Evolutionary conservation across 1,140 invertebrate genomes (phyloP), one percentile per base, ranked within the genome.

Genomic region (Palaemon carinicauda): DNA sequence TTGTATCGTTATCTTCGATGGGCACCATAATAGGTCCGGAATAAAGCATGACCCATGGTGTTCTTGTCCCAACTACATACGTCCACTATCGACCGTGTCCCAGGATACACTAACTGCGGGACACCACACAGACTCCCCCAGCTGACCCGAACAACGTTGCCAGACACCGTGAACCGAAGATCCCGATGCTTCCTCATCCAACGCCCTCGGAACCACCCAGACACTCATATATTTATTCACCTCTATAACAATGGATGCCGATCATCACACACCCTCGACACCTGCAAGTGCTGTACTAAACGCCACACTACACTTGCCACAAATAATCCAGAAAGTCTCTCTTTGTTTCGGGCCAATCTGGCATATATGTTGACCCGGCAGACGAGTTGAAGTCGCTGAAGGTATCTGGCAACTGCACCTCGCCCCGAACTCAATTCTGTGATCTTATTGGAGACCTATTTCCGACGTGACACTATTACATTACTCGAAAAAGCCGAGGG

Each of bases 91-190:
- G 85, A 87, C 85, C 85, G 85, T 87, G 79, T 87, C 85, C 85
- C 79, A 87, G 85, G 85, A 87, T 87, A 87, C 54, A 87, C 85
- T 87, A 81, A 86, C 74, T 71, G 79, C 85, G 78, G 85, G 85
- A 87, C 71, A 87, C 79, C 29, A 65, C 51, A 78, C 65, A 75
- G 71, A 24, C 78, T 41, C 56, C 84, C 78, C 53, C 85, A 87
- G 85, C 85, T 87, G 85, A 81, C 78, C 85, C 78, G 71, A 65
- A 60, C 73, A 87, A 78, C 77, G 79, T 81, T 81, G 71, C 85
- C 85, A 80, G 78, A 51, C 50, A 51, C 60, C 77, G 29, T 50
- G 51, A 53, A 78, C 52, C 12, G 51, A 21, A 52, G 54, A 29
- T n/a, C 24, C 60, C 41, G 60, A 50, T 41, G 65, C 31, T 27